These are phyloP conservation scores for Liodrosophila aerea DNA, from an alignment of 2,888 invertebrate species.

Conservation along the genomic window DNA sequence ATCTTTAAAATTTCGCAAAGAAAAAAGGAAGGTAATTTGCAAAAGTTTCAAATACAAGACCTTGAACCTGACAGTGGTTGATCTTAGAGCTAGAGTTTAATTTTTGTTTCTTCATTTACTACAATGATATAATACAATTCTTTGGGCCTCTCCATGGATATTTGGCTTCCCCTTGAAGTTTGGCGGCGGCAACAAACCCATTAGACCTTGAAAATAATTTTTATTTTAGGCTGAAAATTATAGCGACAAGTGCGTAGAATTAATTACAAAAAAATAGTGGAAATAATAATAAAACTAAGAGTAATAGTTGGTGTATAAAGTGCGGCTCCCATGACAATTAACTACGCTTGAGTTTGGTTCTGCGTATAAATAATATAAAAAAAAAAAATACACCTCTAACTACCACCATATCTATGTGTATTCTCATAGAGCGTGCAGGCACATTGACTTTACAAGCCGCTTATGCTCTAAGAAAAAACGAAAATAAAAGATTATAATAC, in stretches of 20 bases:
- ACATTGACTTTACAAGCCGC: conserved; percentile 58
- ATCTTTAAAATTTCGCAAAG: conserved; percentile 55
- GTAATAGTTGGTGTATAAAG: conserved; percentile 33
- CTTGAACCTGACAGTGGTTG: conserved; percentile 60
- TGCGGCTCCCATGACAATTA: conserved; percentile 64
- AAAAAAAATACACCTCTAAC: conserved; percentile 1
- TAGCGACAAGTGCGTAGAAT: conserved; percentile 73
- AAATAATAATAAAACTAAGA: conserved; percentile 25
- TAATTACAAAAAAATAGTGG: conserved; percentile 51
- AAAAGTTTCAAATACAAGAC: too few species aligned
- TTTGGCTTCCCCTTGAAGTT: conserved; percentile 9
- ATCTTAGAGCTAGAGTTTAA: conserved; percentile 51
- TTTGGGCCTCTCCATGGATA: conserved; percentile 41
- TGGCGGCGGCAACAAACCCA: conserved; percentile 68
- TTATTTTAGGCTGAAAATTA: conserved; percentile 53
- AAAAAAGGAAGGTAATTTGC: conserved; percentile 28
- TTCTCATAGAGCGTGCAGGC: conserved; percentile 6
- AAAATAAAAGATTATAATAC: not conserved
- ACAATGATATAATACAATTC: conserved; percentile 63
- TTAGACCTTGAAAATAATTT: conserved; percentile 73
- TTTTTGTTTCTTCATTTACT: conserved; percentile 62
- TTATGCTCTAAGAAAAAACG: conserved; percentile 29
- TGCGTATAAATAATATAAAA: not conserved
- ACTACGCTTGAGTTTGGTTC: conserved; percentile 8
- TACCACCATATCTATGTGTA: not conserved